Evolutionary conservation across 2,797 vertebrate species (phyloP).

Genomic region (Vespertilio murinus): DNA sequence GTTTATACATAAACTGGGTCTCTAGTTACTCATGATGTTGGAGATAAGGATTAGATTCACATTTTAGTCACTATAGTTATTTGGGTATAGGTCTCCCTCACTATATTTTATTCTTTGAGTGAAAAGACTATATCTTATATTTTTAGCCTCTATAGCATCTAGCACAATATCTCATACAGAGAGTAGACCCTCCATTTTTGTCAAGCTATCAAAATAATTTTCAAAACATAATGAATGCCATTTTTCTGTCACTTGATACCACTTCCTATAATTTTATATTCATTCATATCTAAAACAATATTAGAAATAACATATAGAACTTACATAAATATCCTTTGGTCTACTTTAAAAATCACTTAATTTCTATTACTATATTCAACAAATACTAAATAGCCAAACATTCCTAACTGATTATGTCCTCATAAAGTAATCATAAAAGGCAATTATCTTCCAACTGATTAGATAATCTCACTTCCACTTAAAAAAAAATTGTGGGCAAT

Average conservation of each 20-base stretch:
- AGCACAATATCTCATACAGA: not conserved
- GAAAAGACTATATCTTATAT: not conserved
- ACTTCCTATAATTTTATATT: constrained; percentile 46
- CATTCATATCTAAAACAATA: constrained; percentile 54
- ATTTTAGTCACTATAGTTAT: not conserved
- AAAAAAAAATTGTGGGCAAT: constrained; percentile 41
- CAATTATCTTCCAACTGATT: not conserved
- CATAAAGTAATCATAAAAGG: constrained; percentile 48
- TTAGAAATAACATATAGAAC: constrained; percentile 49
- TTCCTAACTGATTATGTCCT: constrained; percentile 24
- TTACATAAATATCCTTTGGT: constrained; percentile 42
- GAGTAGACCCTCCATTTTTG: not conserved
- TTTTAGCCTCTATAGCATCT: constrained; percentile 10
- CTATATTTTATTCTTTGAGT: constrained; percentile 7
- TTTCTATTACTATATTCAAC: constrained; percentile 44
- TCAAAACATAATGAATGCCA: constrained; percentile 39
- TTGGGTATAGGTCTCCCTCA: not conserved
- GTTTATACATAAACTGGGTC: not conserved
- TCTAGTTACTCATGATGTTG: not conserved
- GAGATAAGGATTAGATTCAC: not conserved
- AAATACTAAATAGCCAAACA: constrained; percentile 56
- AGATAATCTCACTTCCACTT: not conserved
- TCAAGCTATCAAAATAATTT: constrained; percentile 47
- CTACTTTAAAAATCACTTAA: constrained; percentile 55
- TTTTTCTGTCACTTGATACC: constrained; percentile 47